Percentiles rank a stretch among this genome's conserved stretches.
Conservation (phyloP, 2,888 invertebrate species). For the Marronus borbonicus region DNA sequence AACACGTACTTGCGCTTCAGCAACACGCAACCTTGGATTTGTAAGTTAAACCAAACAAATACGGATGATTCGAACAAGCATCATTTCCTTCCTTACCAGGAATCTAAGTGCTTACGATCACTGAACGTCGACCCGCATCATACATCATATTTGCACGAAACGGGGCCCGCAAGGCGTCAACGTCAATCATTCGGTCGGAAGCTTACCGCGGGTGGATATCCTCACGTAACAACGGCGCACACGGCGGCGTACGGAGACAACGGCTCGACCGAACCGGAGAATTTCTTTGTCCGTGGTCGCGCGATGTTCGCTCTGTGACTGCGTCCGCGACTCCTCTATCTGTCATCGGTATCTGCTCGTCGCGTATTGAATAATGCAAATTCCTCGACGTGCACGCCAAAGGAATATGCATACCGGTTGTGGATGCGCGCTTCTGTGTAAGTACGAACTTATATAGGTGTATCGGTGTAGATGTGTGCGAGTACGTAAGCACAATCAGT, state of each 20-base stretch:
- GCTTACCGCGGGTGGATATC: constrained; percentile 27
- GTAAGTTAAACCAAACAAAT: constrained; percentile 4
- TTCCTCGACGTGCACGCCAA: constrained; percentile 54
- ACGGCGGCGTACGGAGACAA: neutral
- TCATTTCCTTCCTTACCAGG: constrained; percentile 21
- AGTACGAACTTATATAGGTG: neutral
- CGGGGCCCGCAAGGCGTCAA: constrained; percentile 12
- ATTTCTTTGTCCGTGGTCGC: constrained; percentile 41
- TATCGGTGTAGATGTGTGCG: constrained; percentile 31
- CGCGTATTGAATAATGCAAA: constrained; percentile 59
- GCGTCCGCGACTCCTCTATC: constrained; percentile 47
- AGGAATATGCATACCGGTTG: constrained; percentile 34
- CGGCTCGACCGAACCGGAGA: constrained; percentile 19
- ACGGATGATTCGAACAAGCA: neutral
- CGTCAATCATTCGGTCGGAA: constrained; percentile 41
- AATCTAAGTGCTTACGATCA: neutral
- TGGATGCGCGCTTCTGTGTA: constrained; percentile 49
- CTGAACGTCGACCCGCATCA: neutral
- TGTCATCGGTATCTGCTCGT: constrained; percentile 51
- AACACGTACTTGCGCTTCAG: neutral
- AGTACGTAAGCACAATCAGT: constrained; percentile 51
- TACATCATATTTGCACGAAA: constrained; percentile 19
- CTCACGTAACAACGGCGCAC: constrained; percentile 26
- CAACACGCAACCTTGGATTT: neutral
- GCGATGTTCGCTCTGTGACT: constrained; percentile 25